A percentile compares a stretch with the other conserved stretches of the same genome.
These are phyloP conservation scores for Papio anubis DNA, from an alignment of 2,113 vertebrate genomes.

Conservation along the genomic window DNA sequence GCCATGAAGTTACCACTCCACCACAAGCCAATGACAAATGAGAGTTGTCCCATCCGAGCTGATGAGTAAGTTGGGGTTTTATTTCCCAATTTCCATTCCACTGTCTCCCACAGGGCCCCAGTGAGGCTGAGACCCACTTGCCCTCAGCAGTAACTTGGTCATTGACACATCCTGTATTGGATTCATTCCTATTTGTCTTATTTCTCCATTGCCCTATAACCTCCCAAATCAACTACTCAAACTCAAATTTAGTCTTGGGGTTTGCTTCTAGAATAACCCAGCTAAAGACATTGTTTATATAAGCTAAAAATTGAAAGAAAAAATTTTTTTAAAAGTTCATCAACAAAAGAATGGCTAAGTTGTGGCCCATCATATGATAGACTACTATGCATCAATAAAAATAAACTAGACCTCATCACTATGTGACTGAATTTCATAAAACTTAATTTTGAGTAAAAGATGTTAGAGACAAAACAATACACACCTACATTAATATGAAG, in stretches of 20 bases:
- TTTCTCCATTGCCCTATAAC: neutral
- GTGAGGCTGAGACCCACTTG: neutral
- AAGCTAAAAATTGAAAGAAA: neutral
- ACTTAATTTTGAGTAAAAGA: conserved; percentile 21
- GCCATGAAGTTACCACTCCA: too few species aligned
- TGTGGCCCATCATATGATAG: neutral
- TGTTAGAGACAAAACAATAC: neutral
- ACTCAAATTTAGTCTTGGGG: neutral
- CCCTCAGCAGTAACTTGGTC: neutral
- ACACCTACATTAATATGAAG: neutral
- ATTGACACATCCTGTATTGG: neutral
- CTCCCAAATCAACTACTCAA: neutral
- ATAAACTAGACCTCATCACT: neutral
- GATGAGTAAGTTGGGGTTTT: neutral
- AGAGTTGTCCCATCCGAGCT: neutral
- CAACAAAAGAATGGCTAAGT: neutral
- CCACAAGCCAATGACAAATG: neutral
- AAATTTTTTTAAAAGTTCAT: neutral
- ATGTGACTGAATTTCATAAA: conserved; percentile 2
- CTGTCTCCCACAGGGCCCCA: neutral
- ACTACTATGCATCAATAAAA: neutral
- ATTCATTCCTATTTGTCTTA: neutral
- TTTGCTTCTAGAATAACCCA: conserved; percentile 16
- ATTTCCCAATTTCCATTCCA: neutral
- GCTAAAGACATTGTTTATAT: neutral